Conservation (phyloP, 1,140 invertebrate species). For the Hylaeus volcanicus region DNA sequence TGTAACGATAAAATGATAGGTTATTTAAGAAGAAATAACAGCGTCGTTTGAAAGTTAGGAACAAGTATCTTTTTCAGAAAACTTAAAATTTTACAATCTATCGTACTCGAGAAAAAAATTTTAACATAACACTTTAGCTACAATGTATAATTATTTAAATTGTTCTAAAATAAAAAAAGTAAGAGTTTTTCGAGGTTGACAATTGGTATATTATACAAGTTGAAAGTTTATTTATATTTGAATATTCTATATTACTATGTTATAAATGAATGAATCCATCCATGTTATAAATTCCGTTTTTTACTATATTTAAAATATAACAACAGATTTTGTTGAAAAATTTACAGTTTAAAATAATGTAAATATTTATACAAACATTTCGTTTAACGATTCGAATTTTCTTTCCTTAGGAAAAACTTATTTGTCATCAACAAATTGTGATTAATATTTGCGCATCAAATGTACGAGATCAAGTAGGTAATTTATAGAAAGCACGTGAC, state of each 20-base stretch:
- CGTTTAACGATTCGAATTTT: slow-evolving; percentile 4
- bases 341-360: slow-evolving; percentile 17
- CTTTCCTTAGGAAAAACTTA: background rate
- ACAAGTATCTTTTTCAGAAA: background rate
- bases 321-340: slow-evolving; percentile 12
- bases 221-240: slow-evolving; percentile 45
- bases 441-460: slow-evolving; percentile 16
- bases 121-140: slow-evolving; percentile 16
- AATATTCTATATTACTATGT: slow-evolving; percentile 53
- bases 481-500: background rate
- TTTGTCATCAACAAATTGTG: slow-evolving; percentile 19
- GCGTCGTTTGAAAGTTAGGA: background rate
- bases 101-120: slow-evolving; percentile 8
- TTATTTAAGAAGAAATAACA: slow-evolving; percentile 2
- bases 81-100: background rate
- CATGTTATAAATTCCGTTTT: slow-evolving; percentile 19
- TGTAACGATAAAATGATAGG: slow-evolving; percentile 2
- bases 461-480: slow-evolving; percentile 1
- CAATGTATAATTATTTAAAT: slow-evolving; percentile 21
- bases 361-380: slow-evolving; percentile 38
- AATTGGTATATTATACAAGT: slow-evolving; percentile 42
- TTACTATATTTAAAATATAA: slow-evolving; percentile 23
- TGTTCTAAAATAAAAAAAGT: background rate
- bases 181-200: slow-evolving; percentile 10
- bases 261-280: slow-evolving; percentile 41